Evolutionary conservation across 2,797 vertebrate species (phyloP), one percentile per base, ranked within the genome.

Genomic region (Paramormyrops hopkinsi): DNA sequence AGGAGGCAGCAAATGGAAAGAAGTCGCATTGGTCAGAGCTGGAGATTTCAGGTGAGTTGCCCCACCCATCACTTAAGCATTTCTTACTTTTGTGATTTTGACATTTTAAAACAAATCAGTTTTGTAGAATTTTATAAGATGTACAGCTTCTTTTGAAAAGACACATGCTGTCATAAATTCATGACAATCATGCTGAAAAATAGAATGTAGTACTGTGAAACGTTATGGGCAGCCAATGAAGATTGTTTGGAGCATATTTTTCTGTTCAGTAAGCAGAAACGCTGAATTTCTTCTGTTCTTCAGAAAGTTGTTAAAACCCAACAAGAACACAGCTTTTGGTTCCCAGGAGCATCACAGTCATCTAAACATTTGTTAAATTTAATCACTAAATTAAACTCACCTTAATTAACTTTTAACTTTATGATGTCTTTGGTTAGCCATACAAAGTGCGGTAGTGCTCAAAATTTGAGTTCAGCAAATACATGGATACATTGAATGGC

Each of bases 11-110:
- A 93, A 98, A 95, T 44, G 99, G 98, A 92, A 99, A 99, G 96
- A 99, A 99, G 95, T 98, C 98, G 86, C 94, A 98, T 94, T 99
- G 99, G 99, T 97, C 97, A 3, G 99, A 99, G 95, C 95, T 99
- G 85, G 98, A 98, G 95, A 98, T 98, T 93, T 97, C 97, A 89
- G 97, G 97, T 98, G 93, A 96, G 96, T 95, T 95, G 1, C 7
- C 1, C n/a, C 1, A n/a, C n/a, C n/a, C 19, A 59, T 25, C 33
- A 25, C n/a, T 62, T 11, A 46, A 17, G n/a, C 2, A 2, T 14
- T 29, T 33, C 56, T 69, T 79, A 48, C 37, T 85, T 50, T 84
- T 53, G 11, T 94, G 94, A 56, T 94, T 94, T 50, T 12, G 50
- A 69, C 22, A 9, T 59, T 59, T 41, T 82, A 7, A 79, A 54